Percentiles rank a stretch among this genome's conserved stretches.
phyloP scores from a whole-genome alignment of 2,888 invertebrate genomes.

The Margaritifera margaritifera region DNA sequence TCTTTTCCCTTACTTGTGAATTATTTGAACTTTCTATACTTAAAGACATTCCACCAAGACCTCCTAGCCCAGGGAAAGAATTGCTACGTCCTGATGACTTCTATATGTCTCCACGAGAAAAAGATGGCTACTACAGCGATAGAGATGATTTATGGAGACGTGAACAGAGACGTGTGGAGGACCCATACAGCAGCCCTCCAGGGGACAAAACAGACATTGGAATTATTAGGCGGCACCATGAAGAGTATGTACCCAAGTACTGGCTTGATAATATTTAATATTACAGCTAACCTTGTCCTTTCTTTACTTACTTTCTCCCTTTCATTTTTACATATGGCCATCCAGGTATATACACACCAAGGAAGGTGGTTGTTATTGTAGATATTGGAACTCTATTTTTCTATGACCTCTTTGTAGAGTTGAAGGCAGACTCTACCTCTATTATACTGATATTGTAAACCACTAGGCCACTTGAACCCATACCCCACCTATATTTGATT shows the following conservation, averaged over 20 bases:
- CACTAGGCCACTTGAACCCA: too few relatives aligned
- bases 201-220: constrained; percentile 30
- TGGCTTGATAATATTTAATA: too few relatives aligned
- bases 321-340: too few relatives aligned
- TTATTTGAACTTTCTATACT: background rate
- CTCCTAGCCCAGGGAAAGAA: constrained; percentile 46
- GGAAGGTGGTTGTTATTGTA: too few relatives aligned
- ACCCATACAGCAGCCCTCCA: constrained; percentile 20
- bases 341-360: too few relatives aligned
- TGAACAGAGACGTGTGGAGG: constrained; percentile 14
- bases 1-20: background rate
- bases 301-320: too few relatives aligned
- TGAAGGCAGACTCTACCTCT: too few relatives aligned
- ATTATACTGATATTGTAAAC: too few relatives aligned
- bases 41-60: constrained; percentile 34
- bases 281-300: too few relatives aligned
- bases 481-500: too few relatives aligned
- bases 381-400: too few relatives aligned
- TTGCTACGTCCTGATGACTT: constrained; percentile 35
- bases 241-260: constrained; percentile 40
- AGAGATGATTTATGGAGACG: constrained; percentile 35
- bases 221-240: constrained; percentile 37
- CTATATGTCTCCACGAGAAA: constrained; percentile 21
- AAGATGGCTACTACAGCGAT: constrained; percentile 59
- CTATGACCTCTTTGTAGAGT: too few relatives aligned